A percentile compares a stretch with the other conserved stretches of the same genome.
Evolutionary conservation across 1,140 invertebrate species (phyloP).

Genomic region (Eueides isabella): DNA sequence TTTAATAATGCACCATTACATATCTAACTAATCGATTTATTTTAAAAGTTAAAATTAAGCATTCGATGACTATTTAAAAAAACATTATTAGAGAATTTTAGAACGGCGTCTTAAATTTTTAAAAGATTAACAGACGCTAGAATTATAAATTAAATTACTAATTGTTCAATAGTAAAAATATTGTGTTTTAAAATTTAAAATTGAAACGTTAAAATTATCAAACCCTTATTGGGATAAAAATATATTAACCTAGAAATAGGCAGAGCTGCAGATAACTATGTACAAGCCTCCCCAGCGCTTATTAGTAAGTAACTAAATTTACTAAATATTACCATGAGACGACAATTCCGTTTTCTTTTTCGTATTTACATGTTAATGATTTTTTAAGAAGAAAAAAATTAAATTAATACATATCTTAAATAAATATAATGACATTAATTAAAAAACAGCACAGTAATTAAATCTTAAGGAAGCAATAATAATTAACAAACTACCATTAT

Average conservation of each 20-base stretch:
- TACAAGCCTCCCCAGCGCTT: slow-evolving; percentile 64
- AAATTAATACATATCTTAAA: slow-evolving; percentile 50
- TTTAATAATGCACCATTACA: slow-evolving; percentile 15
- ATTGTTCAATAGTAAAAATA: neutral
- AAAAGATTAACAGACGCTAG: neutral
- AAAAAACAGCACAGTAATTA: slow-evolving; percentile 61
- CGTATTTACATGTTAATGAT: slow-evolving; percentile 59
- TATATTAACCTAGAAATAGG: slow-evolving; percentile 25
- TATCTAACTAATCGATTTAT: slow-evolving; percentile 27
- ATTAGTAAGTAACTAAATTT: slow-evolving; percentile 38
- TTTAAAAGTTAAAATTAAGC: slow-evolving; percentile 40
- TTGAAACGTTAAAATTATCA: neutral
- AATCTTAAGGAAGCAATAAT: slow-evolving; percentile 72
- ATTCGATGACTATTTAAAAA: slow-evolving; percentile 49
- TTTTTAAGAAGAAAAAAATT: slow-evolving; percentile 43
- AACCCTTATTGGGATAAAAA: slow-evolving; percentile 23
- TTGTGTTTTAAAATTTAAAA: neutral
- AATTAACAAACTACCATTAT: slow-evolving; percentile 75
- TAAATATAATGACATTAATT: slow-evolving; percentile 51
- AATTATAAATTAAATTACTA: neutral
- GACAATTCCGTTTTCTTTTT: slow-evolving; percentile 73
- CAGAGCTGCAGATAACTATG: slow-evolving; percentile 51
- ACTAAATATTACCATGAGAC: slow-evolving; percentile 43
- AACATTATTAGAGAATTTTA: slow-evolving; percentile 9
- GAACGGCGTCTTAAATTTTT: neutral